Percentiles rank a stretch among this genome's conserved stretches.
phyloP scores from a whole-genome alignment of 1,140 invertebrate species.

The Zaprionus kolodkinae region DNA sequence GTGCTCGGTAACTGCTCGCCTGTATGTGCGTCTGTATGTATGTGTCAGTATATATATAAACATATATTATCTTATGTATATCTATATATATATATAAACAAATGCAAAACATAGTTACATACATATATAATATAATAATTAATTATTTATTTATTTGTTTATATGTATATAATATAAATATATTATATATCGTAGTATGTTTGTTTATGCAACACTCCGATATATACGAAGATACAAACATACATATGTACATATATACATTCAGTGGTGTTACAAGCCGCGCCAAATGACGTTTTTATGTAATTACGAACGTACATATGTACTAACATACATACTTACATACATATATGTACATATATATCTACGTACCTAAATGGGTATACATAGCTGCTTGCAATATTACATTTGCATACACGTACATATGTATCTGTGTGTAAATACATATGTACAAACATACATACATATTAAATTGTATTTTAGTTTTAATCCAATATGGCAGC shows the following conservation, averaged over 20 bases:
- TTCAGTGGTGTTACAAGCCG: constrained; percentile 25
- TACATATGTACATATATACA: constrained; percentile 39
- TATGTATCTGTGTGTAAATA: constrained; percentile 33
- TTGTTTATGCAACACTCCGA: constrained; percentile 43
- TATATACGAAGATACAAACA: constrained; percentile 28
- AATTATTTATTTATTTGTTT: not conserved
- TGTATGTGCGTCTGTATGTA: constrained; percentile 39
- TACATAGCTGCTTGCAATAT: constrained; percentile 31
- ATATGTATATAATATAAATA: constrained; percentile 20
- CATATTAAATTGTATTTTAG: constrained; percentile 80
- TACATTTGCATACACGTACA: constrained; percentile 28
- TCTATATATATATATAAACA: constrained; percentile 9
- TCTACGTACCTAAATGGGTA: constrained; percentile 23
- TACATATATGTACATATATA: constrained; percentile 4
- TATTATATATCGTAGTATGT: constrained; percentile 28
- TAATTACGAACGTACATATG: constrained; percentile 46
- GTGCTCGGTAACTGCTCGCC: constrained; percentile 76
- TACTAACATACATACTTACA: constrained; percentile 17
- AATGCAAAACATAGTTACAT: not conserved
- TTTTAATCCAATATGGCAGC: constrained; percentile 83
- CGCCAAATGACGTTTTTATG: constrained; percentile 38
- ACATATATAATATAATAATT: not conserved
- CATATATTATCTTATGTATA: constrained; percentile 20
- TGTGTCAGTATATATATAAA: constrained; percentile 38
- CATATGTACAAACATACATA: constrained; percentile 48